Base-by-base conservation (phyloP, 2,113 vertebrate genomes). In the Cepphus grylle region DNA sequence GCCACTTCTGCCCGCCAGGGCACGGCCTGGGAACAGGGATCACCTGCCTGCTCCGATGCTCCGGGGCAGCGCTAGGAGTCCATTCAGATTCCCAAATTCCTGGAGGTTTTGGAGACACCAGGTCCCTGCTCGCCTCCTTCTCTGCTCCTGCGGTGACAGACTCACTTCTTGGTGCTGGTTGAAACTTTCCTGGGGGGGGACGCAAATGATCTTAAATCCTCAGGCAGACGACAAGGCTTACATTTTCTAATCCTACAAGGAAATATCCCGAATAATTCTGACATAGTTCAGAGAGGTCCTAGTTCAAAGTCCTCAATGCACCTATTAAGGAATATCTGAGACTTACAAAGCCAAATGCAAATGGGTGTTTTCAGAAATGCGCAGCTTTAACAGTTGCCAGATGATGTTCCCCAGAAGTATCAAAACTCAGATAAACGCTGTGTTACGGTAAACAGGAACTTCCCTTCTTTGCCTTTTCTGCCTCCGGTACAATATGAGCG, bases 321-420 rank as follows among this genome's bases (percentile, higher is more conserved):
- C 61, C 20, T 36, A 13, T 66, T 53, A 50, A n/a, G 26, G 38
- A 47, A 34, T 3, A 69, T 19, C 58, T 17, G 65, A n/a, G 77
- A 25, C 49, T 49, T 47, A 23, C 42, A 66, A 42, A 90, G 67
- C 38, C 47, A 40, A 42, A 32, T 0, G 7, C 11, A 47, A 8
- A 1, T 0, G 30, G n/a, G 2, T 25, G 12, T 26, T 23, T 49
- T 23, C 47, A 67, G 65, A 30, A 67, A 5, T 0, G 2, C 8
- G 63, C 25, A 27, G 32, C 21, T 73, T 17, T 8, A 42, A 23
- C 2, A 5, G 13, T 5, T 40, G 34, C 72, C 45, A 42, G 7
- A 6, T 8, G 47, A 62, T 6, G 58, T 29, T 25, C 42, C 55
- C 30, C 43, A 22, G 32, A 5, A 16, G 32, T 6, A 10, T 3